These are phyloP conservation scores for Formicarius rufipectus DNA, from an alignment of 2,113 vertebrate species.

Conservation along the genomic window DNA sequence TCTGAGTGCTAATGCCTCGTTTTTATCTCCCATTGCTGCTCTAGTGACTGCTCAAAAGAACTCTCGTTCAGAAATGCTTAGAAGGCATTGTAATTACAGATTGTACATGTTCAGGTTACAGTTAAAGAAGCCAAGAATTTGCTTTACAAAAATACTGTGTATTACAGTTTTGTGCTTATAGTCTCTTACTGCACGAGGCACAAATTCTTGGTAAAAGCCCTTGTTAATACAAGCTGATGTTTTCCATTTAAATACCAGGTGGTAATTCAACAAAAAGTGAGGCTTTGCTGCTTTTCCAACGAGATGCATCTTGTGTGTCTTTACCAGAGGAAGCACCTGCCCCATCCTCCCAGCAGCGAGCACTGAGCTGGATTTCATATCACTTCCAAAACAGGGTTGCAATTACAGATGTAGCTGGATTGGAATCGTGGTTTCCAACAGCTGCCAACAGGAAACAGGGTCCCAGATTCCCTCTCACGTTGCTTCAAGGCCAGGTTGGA, in stretches of 20 bases:
- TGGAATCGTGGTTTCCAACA: not conserved
- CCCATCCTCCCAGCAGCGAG: not conserved
- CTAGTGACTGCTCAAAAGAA: not conserved
- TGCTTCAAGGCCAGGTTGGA: not conserved
- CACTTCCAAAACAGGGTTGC: fast-evolving
- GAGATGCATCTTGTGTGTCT: not conserved
- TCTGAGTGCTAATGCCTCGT: slow-evolving; percentile 19
- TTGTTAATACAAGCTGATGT: not conserved
- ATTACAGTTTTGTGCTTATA: not conserved
- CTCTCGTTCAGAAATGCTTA: not conserved
- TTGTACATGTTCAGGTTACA: not conserved
- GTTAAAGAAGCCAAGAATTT: not conserved
- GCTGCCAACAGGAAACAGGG: not conserved
- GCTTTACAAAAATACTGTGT: not conserved
- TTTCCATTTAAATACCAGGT: not conserved
- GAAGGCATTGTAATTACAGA: not conserved
- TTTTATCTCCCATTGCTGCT: slow-evolving; percentile 7
- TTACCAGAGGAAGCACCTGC: not conserved
- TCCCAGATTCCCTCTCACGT: not conserved
- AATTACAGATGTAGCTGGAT: not conserved
- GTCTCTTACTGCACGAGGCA: not conserved
- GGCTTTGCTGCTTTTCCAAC: not conserved
- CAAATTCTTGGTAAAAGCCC: not conserved
- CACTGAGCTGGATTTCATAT: fast-evolving
- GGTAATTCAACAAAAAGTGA: not conserved